These are phyloP conservation scores for Taeniopygia guttata DNA, from an alignment of 2,797 vertebrate species.

Conservation along the genomic window DNA sequence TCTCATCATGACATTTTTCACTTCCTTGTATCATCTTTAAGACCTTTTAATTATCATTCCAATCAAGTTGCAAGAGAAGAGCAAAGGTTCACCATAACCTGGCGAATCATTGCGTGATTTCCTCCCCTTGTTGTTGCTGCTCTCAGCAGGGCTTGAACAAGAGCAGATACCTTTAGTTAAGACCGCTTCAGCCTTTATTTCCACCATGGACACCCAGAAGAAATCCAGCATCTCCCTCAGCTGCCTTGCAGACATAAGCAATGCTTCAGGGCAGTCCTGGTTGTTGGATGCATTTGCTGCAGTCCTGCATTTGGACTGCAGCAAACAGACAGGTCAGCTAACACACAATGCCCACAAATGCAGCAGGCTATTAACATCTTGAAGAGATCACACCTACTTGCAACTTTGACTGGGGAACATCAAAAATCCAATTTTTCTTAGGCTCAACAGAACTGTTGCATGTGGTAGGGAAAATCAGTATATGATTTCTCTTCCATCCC, in stretches of 20 bases:
- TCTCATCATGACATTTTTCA: not conserved
- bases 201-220: not conserved
- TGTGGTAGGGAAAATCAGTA: not conserved
- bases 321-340: not conserved
- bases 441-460: not conserved
- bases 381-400: not conserved
- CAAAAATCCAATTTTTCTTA: not conserved
- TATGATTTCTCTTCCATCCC: not conserved
- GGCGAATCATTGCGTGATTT: not conserved
- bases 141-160: not conserved
- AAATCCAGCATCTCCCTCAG: not conserved
- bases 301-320: not conserved
- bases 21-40: not conserved
- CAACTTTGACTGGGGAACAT: not conserved
- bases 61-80: not conserved
- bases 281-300: not conserved
- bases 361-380: not conserved
- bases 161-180: not conserved
- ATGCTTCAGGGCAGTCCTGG: not conserved
- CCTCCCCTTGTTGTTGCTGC: not conserved
- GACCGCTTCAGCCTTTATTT: not conserved
- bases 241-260: not conserved
- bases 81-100: not conserved
- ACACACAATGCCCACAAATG: not conserved
- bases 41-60: not conserved